Evolutionary conservation across 2,888 invertebrate genomes (phyloP).

Genomic region (Lasioglossum zephyrum): DNA sequence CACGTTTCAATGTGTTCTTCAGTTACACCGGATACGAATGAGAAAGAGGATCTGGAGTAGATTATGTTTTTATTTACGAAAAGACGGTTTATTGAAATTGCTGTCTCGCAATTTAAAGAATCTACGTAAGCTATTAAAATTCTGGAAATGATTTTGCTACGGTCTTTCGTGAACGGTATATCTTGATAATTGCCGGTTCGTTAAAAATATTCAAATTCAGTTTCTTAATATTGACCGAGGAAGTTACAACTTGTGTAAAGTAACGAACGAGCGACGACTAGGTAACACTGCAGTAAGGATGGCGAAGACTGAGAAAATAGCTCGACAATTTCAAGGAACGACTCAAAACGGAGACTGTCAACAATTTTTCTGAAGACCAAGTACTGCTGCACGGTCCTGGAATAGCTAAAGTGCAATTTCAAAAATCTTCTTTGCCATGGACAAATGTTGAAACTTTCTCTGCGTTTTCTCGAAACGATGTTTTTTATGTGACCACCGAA

Average conservation of each 20-base stretch:
- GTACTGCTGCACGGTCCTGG: background rate
- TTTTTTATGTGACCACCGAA: background rate
- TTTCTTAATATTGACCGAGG: background rate
- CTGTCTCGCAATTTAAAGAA: background rate
- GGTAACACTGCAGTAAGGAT: background rate
- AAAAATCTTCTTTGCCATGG: slow-evolving; percentile 1
- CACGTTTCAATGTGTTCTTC: background rate
- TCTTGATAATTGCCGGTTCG: background rate
- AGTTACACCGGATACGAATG: background rate
- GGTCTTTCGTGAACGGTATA: background rate
- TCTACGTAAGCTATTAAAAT: background rate
- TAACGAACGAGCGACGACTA: background rate
- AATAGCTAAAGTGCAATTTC: background rate
- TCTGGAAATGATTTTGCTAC: background rate
- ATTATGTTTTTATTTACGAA: background rate
- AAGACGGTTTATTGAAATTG: background rate
- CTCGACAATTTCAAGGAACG: background rate
- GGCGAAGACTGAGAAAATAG: background rate
- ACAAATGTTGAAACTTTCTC: background rate
- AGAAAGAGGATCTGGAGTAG: background rate
- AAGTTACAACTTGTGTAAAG: background rate
- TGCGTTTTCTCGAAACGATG: background rate
- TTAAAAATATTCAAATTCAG: background rate
- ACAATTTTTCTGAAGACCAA: background rate
- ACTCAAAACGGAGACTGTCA: background rate